Base-by-base conservation (phyloP, 30 jellyfish, hydroid and myxozoan genomes). In the Rhopilema esculentum region DNA sequence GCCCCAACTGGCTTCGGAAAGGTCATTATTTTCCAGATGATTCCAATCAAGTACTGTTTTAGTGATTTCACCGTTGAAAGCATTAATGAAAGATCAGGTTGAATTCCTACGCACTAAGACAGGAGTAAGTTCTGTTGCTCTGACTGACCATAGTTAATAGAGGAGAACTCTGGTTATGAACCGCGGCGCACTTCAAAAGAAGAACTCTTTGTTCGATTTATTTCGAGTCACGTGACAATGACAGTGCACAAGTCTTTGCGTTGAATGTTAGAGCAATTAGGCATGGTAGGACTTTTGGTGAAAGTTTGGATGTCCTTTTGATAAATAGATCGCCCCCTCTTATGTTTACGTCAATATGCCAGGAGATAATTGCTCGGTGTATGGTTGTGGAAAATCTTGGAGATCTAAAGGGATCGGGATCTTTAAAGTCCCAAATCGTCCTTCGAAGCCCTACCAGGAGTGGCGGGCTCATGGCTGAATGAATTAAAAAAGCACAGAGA, bases 291-390 rank as follows among this genome's bases (percentile, higher is more conserved):
- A 9, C 20, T 1, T 27, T 27, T 7, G 18, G 65, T 4, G 49
- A 48, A 33, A 71, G 66, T 71, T 71, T 33, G 17, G 26, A 22
- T 20, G 52, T 71, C 52, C 27, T 71, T 71, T 71, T 25, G 24
- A 27, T 31, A 27, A 33, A 22, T 33, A 1, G 82, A 71, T 80
- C 67, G 72, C 72, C n/a, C n/a, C n/a, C n/a, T n/a, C 77, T 80
- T n/a, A 29, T 63, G 77, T 21, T 28, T 80, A 4, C 30, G 32
- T 24, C 31, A 66, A 21, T 33, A 80, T 80, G 90, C 82, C 82
- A 24, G 90, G 90, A 20, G 90, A 80, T 20, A 62, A 80, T 66
- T 80, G 90, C 51, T 80, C 82, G 22, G 90, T 80, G 23, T 80
- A 49, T 30, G 90, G 83, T 21, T 80, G 90, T 63, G 90, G 90